A percentile compares a stretch with the other conserved stretches of the same genome.
These are phyloP conservation scores for Apamea epomidion DNA, from an alignment of 2,888 invertebrate genomes.

Conservation along the genomic window DNA sequence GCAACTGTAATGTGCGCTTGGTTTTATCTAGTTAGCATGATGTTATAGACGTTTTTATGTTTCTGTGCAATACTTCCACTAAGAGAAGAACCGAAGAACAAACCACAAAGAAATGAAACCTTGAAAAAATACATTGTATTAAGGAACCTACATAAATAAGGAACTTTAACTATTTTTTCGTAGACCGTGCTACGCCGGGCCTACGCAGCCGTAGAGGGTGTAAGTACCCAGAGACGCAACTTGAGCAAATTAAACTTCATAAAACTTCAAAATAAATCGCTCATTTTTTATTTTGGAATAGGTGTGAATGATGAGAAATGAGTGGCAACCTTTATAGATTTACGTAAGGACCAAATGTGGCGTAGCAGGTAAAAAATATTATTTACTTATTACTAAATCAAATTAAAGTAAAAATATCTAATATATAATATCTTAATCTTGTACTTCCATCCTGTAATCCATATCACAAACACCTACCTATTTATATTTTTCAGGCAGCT, in stretches of 20 bases:
- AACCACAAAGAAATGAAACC: not conserved
- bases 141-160: not conserved
- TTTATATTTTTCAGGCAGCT: not conserved
- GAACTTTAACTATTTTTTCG: not conserved
- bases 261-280: not conserved
- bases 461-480: not conserved
- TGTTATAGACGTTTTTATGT: not conserved
- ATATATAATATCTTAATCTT: not conserved
- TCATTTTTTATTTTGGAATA: not conserved
- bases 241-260: not conserved
- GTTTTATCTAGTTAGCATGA: not conserved
- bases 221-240: not conserved
- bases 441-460: not conserved
- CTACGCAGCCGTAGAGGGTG: conserved; percentile 20
- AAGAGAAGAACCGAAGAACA: not conserved
- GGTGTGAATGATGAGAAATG: not conserved
- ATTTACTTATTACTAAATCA: not conserved
- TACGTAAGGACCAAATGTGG: not conserved
- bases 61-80: not conserved
- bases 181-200: conserved; percentile 17
- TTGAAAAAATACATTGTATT: not conserved
- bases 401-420: not conserved
- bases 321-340: not conserved
- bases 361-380: not conserved
- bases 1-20: not conserved